Evolutionary conservation across 2,888 invertebrate genomes (phyloP).

Genomic region (Pelosia muscerda): DNA sequence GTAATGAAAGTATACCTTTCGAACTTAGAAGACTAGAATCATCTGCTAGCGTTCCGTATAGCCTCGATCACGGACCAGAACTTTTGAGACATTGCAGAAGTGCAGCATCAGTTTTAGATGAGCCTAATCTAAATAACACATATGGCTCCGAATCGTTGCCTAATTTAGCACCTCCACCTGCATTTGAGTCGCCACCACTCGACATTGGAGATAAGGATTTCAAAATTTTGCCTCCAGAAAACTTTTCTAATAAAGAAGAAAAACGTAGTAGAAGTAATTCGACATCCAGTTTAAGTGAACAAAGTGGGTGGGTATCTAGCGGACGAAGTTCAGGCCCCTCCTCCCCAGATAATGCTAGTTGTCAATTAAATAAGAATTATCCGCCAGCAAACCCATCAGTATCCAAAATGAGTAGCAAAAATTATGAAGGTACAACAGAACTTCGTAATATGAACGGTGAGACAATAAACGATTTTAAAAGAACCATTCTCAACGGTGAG

Average conservation of each 20-base stretch:
- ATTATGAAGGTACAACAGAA: constrained; percentile 62
- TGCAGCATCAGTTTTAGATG: constrained; percentile 86
- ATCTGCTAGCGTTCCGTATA: constrained; percentile 89
- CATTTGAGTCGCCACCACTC: constrained; percentile 86
- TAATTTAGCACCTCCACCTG: constrained; percentile 89
- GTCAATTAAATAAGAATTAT: constrained; percentile 83
- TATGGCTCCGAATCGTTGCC: constrained; percentile 91
- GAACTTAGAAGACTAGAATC: constrained; percentile 84
- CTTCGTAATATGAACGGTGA: constrained; percentile 66
- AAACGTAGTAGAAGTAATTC: constrained; percentile 84
- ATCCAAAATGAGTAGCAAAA: constrained; percentile 64
- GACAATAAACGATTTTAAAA: constrained; percentile 78
- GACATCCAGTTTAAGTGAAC: constrained; percentile 91
- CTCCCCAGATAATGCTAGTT: constrained; percentile 86
- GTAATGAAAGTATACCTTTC: constrained; percentile 86
- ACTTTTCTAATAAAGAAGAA: constrained; percentile 79
- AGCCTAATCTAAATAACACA: constrained; percentile 82
- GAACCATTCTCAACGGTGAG: constrained; percentile 88
- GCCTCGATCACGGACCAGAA: constrained; percentile 84
- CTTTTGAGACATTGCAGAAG: constrained; percentile 85
- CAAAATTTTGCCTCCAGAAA: constrained; percentile 83
- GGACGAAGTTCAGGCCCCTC: constrained; percentile 89
- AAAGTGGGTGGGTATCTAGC: constrained; percentile 96
- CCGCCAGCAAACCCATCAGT: constrained; percentile 65
- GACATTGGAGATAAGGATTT: constrained; percentile 84